Evolutionary conservation across 2,888 invertebrate species (phyloP), one percentile per base, ranked within the genome.

Genomic region (Pandemis corylana): DNA sequence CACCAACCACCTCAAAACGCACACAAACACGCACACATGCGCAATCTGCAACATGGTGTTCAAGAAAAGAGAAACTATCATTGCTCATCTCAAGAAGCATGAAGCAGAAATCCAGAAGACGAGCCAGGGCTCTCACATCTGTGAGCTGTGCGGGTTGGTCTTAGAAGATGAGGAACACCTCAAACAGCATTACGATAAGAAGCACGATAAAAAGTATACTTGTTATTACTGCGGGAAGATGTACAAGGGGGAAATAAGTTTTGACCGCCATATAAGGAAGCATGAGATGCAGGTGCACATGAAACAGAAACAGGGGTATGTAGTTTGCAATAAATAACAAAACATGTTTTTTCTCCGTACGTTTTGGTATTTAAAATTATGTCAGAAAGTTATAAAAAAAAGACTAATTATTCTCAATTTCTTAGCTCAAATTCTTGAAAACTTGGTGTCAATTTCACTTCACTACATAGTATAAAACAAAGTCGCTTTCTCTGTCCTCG

Each of bases 221-320:
- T 94, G 94, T 69, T 92, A 82, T 76, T 94, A 92, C 77, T 94
- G 94, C 70, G 94, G 94, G 0, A 80, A 86, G 4, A 88, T 89
- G 87, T 94, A 94, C 73, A 91, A 89, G 72, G 87, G 87, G 0
- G 88, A 87, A 76, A 2, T 75, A 0, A 89, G 91, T 75, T 90
- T 92, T 51, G 89, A 94, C 10, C 77, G 79, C 71, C 94, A 94
- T 77, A 89, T 94, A 1, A 84, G 84, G 77, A 94, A 93, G 73
- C 94, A 94, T 78, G 94, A 93, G 77, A 79, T 81, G 63, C 82
- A 83, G 66, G 79, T 83, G 53, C 81, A 77, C 63, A 70, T 49
- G 6, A 68, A 78, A 10, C 78, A 82, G 6, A 67, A 78, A 10
- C 78, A 82, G 65, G n/a, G 53, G 76, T 20, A 81, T 79, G 86